Evolutionary conservation across 2,113 vertebrate genomes (phyloP), one percentile per base, ranked within the genome.

Genomic region (Rallus limicola): DNA sequence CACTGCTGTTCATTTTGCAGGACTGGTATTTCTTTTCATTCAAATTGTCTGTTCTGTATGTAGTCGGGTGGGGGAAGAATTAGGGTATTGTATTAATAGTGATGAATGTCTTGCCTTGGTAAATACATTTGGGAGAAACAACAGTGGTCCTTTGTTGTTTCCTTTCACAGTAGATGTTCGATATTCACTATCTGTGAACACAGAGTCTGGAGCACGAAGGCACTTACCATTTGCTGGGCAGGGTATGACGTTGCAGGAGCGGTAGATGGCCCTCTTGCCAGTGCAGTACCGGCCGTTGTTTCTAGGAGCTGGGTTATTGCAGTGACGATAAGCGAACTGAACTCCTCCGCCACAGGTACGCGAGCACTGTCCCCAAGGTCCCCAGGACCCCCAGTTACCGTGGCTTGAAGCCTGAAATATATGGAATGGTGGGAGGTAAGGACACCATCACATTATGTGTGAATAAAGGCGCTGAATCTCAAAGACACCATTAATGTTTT

Each of bases 321-420:
- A 99, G 88, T 99, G 98, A 11, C 99, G 99, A 62, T 99, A 98
- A 33, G 99, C 98, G 83, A 99, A 99, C 96, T 99, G 99, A 17
- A 99, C 98, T 10, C 99, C 99, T 2, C 99, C 99, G 0, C 99
- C 99, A 59, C 99, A 99, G 0, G 99, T 98, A 6, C 99, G 98
- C 29, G 99, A 99, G 90, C 99, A 99, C 15, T 98, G 97, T 20
- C 99, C 99, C 99, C 99, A 99, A 0, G 99, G 81, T 3, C 99
- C 99, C 99, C 99, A 99, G 18, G 99, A 99, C 1, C 99, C 99
- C 99, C 99, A 99, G 97, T 99, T 99, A 64, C 99, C 99, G 4
- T 99, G 99, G 92, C 98, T 99, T 48, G 99, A 99, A 53, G 98
- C 98, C 99, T 99, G 97, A 86, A 98, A 98, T 14, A 81, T 8